phyloP scores from a whole-genome alignment of 2,113 vertebrate species.

The Pseudonaja textilis region DNA sequence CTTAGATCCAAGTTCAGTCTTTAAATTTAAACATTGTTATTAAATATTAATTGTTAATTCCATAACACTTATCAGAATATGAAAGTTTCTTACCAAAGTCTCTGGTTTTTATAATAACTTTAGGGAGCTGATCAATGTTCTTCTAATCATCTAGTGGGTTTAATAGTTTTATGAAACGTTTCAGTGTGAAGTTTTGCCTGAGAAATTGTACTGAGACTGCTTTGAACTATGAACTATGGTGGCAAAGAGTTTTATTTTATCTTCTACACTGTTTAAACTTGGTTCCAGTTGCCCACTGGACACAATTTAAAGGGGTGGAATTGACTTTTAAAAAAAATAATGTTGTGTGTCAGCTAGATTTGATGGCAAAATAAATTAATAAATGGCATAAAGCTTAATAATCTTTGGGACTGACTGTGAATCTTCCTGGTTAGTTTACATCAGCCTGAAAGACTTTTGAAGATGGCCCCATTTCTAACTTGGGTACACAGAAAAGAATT shows the following conservation, averaged over 20 bases:
- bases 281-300: not conserved
- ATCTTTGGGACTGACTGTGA: not conserved
- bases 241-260: not conserved
- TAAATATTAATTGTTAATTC: not conserved
- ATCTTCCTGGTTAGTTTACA: not conserved
- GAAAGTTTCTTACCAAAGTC: not conserved
- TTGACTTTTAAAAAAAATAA: not conserved
- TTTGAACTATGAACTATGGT: not conserved
- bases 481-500: not conserved
- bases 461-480: not conserved
- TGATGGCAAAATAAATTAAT: not conserved
- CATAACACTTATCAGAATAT: not conserved
- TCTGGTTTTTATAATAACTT: not conserved
- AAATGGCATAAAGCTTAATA: not conserved
- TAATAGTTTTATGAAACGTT: not conserved
- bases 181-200: not conserved
- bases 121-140: not conserved
- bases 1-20: not conserved
- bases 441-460: not conserved
- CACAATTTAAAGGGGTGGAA: not conserved
- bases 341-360: not conserved
- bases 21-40: not conserved
- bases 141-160: not conserved
- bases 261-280: not conserved
- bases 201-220: not conserved